Base-by-base conservation (phyloP, 1,140 invertebrate species). In the Drosophila guanche region DNA sequence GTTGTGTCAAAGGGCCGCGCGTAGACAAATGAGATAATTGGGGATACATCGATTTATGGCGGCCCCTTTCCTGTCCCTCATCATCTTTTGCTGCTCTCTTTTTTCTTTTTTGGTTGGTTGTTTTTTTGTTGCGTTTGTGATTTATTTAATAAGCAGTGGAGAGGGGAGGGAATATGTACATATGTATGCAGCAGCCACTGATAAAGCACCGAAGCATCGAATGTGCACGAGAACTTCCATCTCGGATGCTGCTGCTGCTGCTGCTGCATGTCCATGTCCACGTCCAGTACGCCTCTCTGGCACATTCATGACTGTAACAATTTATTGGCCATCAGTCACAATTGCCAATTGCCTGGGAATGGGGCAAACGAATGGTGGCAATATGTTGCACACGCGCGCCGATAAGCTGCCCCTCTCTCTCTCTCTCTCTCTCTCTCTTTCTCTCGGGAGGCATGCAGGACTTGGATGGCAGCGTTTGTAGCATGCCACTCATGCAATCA, bases 11-110 rank as follows among this genome's bases (percentile, higher is more conserved):
- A 61, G 67, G 69, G 41, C 71, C 69, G 78, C 69, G 78, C 66
- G 77, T 72, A 76, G 83, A 90, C 88, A 90, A 90, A 85, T 90
- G 83, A 76, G 83, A 90, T 90, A 90, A 90, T 90, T 90, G 88
- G 79, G 66, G 33, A 37, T 46, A 51, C 74, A 62, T 56, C 67
- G 70, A 90, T 90, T 90, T 90, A 90, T 90, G 74, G 33, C 58
- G 68, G 43, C 57, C 23, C 14, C 37, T 46, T 12, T 22, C 1
- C 29, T 33, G 29, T 8, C 29, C 29, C 29, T 4, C 33, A 37
- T 37, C 33, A 37, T 37, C 33, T 37, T 37, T 10, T 37, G 33
- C 10, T 5, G n/a, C 12, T 8, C 47, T 27, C 8, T 12, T 22
- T 12, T 27, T 12, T n/a, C n/a, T n/a, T n/a, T n/a, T n/a, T n/a